phyloP scores from a whole-genome alignment of 23 tunicate genomes.

The Ciona savignyi region DNA sequence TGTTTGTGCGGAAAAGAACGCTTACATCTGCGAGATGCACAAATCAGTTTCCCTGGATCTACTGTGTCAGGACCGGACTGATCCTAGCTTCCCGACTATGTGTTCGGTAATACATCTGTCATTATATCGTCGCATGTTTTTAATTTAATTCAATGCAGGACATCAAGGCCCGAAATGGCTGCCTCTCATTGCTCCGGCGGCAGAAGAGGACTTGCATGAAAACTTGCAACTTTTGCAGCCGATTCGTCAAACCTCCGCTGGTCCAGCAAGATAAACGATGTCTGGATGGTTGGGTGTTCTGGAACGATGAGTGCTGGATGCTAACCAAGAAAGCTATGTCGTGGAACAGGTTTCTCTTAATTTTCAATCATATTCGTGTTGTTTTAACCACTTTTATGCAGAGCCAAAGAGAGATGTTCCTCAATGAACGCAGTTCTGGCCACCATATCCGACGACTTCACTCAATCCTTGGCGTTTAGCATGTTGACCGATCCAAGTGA shows the following conservation, averaged over 20 bases:
- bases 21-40: constrained; percentile 89
- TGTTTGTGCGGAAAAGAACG: constrained; percentile 28
- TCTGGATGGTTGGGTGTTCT: constrained; percentile 56
- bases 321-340: constrained; percentile 48
- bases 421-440: constrained; percentile 32
- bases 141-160: constrained; percentile 2
- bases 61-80: constrained; percentile 62
- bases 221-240: constrained; percentile 63
- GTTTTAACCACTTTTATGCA: constrained; percentile 2
- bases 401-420: constrained; percentile 45
- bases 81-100: constrained; percentile 32
- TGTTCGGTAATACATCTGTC: constrained; percentile 54
- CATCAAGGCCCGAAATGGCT: neutral
- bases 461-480: constrained; percentile 66
- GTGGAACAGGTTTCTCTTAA: constrained; percentile 69
- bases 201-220: constrained; percentile 71
- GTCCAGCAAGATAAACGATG: constrained; percentile 17
- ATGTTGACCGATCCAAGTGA: constrained; percentile 71
- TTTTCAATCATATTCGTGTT: too few relatives aligned
- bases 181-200: constrained; percentile 28
- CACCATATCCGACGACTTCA: constrained; percentile 57
- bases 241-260: constrained; percentile 48
- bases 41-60: constrained; percentile 27
- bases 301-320: constrained; percentile 81
- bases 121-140: too few relatives aligned